Percentiles rank a stretch among this genome's conserved stretches.
Evolutionary conservation across 2,797 vertebrate species (phyloP).

Genomic region (Corythornis leucogaster): DNA sequence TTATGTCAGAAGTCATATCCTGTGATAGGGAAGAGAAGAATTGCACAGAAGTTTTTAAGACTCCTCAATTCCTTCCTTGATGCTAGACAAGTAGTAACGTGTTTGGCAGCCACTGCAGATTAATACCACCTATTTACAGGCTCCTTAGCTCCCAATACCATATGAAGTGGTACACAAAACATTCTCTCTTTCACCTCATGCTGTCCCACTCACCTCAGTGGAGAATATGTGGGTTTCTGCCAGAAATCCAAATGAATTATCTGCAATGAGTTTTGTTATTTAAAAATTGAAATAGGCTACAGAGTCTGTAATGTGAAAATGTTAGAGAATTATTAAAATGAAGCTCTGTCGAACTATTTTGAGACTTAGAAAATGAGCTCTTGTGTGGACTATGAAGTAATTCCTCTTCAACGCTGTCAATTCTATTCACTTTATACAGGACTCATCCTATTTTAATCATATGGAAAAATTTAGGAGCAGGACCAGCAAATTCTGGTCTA

Average conservation of each 20-base stretch:
- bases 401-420: neutral
- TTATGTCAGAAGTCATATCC: neutral
- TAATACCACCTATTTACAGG: neutral
- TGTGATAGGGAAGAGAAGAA: neutral
- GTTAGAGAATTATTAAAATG: constrained; percentile 12
- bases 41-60: neutral
- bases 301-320: neutral
- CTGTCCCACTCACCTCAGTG: neutral
- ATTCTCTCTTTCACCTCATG: neutral
- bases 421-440: neutral
- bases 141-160: neutral
- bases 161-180: accelerated
- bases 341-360: neutral
- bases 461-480: neutral
- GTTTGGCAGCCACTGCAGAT: neutral
- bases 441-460: neutral
- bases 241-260: neutral
- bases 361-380: neutral
- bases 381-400: neutral
- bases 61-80: neutral
- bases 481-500: neutral
- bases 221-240: neutral
- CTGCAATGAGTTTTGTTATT: neutral
- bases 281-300: neutral
- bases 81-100: neutral